Evolutionary conservation across 2,113 vertebrate species (phyloP), one percentile per base, ranked within the genome.

Genomic region (Eubucco bourcierii): DNA sequence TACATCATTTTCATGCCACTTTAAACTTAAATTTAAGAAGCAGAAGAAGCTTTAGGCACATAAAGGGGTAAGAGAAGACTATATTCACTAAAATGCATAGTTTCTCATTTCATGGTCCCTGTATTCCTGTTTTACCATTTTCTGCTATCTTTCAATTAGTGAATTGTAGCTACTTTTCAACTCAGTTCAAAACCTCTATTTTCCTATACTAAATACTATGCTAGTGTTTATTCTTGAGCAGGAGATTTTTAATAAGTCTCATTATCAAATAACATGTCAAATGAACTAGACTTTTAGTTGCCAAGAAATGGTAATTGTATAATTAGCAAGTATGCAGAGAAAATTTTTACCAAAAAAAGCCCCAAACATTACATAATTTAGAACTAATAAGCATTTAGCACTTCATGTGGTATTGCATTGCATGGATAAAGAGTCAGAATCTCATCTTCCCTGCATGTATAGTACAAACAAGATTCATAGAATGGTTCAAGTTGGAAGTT

Each of bases 11-110:
- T 96, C 75, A 68, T 94, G 77, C 80, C 72, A 91, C 73, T 95
- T 95, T 64, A 88, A 96, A 93, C 71, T 80, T 95, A 93, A 95
- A 85, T 91, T 94, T 96, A 93, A 96, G 87, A 95, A 96, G 91
- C 64, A 93, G 59, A 55, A 90, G 87, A 93, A 86, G 34, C 61
- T 76, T 74, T 96, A 84, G 37, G 76, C 73, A 41, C 31, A 50
- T 96, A 79, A 97, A 96, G 84, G 47, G 78, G 34, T 55, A 76
- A 72, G 61, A 84, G 64, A 80, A 78, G 78, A 93, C 84, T 74
- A 27, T 92, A 64, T 93, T 88, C 87, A 92, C 71, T 85, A 86
- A 95, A 89, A 78, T 58, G 27, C 34, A 13, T 90, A 55, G 87
- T 94, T 91, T 73, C 71, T 89, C 56, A 71, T 39, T 97, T 96